Conservation (phyloP, 2,888 invertebrate genomes). For the Sthenelais limicola region DNA sequence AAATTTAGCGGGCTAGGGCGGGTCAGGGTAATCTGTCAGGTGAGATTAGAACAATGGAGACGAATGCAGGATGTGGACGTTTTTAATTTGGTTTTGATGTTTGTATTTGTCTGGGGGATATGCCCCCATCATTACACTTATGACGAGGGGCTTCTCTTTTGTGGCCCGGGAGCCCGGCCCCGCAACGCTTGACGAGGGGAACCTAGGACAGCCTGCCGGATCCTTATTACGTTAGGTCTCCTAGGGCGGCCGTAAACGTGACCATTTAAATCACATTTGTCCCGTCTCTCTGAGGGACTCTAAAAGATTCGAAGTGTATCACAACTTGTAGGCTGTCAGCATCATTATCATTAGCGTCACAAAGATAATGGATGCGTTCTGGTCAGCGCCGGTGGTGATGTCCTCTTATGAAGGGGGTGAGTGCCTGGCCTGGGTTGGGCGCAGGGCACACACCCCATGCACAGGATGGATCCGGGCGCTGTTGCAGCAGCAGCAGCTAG, state of each 20-base stretch:
- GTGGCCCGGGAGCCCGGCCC: not conserved
- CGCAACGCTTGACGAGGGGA: not conserved
- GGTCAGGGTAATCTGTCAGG: too few species aligned
- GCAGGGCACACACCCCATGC: not conserved
- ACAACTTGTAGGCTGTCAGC: conserved; percentile 36
- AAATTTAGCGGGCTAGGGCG: too few species aligned
- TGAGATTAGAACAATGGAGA: too few species aligned
- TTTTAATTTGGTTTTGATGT: conserved; percentile 11
- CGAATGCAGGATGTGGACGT: too few species aligned
- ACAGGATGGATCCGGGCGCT: not conserved
- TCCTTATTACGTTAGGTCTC: conserved; percentile 28
- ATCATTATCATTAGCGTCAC: conserved; percentile 39
- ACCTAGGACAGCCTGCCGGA: conserved; percentile 20
- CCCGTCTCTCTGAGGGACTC: conserved; percentile 13
- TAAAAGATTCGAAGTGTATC: conserved; percentile 33
- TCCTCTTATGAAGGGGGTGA: too few species aligned
- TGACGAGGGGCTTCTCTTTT: not conserved
- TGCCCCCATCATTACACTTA: not conserved
- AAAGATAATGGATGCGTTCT: conserved; percentile 21
- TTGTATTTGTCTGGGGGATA: not conserved
- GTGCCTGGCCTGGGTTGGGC: not conserved
- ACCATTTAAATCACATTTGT: conserved; percentile 25
- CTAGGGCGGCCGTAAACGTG: conserved; percentile 11
- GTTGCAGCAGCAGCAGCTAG: not conserved
- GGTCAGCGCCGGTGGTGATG: conserved; percentile 12